Percentiles rank a stretch among this genome's conserved stretches.
Conservation (phyloP, 2,888 invertebrate species). For the Xestoiulus laeticollis region DNA sequence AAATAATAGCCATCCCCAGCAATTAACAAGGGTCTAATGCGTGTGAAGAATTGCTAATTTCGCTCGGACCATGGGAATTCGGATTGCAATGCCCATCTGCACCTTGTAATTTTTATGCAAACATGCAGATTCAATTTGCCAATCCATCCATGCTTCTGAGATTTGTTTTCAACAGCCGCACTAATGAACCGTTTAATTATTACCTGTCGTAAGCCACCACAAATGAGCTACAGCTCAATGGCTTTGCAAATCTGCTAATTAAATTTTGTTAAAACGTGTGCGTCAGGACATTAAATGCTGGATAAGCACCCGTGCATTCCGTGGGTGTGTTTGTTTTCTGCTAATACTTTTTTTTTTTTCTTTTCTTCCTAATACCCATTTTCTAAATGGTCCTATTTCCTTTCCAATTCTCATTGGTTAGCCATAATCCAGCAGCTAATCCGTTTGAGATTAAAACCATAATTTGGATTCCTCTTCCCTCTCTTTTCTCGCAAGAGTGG, state of each 20-base stretch:
- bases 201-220: conserved; percentile 26
- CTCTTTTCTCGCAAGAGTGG: not conserved
- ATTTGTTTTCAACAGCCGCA: not conserved
- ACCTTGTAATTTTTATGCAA: conserved; percentile 18
- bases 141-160: not conserved
- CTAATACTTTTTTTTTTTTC: not conserved
- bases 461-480: not conserved
- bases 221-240: conserved; percentile 7
- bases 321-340: not conserved
- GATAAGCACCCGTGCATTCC: not conserved
- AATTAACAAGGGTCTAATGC: not conserved
- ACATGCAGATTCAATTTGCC: conserved; percentile 5
- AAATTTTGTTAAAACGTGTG: not conserved
- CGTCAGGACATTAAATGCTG: not conserved
- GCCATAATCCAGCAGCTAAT: not conserved
- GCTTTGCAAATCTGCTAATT: conserved; percentile 1
- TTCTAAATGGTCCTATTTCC: not conserved
- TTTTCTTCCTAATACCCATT: not conserved
- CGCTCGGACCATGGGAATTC: conserved; percentile 5
- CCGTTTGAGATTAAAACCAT: not conserved
- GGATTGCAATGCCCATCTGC: not conserved
- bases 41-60: not conserved
- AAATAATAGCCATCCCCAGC: not conserved
- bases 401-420: not conserved
- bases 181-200: conserved; percentile 26